Percentiles rank a stretch among this genome's conserved stretches.
These are phyloP conservation scores for Monoplex corrugatus DNA, from an alignment of 2,888 invertebrate species.

Conservation along the genomic window DNA sequence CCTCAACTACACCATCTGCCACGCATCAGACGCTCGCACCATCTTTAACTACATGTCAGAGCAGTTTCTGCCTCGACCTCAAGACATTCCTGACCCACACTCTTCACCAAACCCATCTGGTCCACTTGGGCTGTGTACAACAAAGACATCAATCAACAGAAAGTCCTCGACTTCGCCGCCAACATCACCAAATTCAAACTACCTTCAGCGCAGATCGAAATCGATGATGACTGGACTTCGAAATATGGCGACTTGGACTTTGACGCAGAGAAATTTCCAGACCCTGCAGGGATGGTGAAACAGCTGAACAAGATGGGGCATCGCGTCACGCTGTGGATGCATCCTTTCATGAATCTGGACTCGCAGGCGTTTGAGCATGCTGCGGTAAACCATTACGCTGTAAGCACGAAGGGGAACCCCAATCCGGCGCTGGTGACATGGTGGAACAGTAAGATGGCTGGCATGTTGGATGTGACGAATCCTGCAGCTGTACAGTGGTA, in stretches of 20 bases:
- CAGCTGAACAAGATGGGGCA: constrained; percentile 86
- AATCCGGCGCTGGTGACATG: constrained; percentile 85
- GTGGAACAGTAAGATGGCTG: constrained; percentile 88
- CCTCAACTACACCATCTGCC: constrained; percentile 68
- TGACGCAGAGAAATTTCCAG: constrained; percentile 87
- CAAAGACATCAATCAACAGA: constrained; percentile 86
- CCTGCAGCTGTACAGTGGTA: constrained; percentile 91
- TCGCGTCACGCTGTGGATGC: constrained; percentile 89
- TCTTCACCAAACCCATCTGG: constrained; percentile 91
- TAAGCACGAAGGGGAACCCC: constrained; percentile 73
- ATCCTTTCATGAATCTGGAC: constrained; percentile 85
- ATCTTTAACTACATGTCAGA: constrained; percentile 83
- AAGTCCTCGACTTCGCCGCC: constrained; percentile 65
- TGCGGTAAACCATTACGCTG: constrained; percentile 85
- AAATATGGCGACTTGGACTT: constrained; percentile 92
- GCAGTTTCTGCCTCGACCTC: constrained; percentile 84
- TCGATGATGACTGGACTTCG: constrained; percentile 92
- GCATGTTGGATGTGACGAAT: constrained; percentile 95
- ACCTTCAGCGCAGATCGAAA: constrained; percentile 84
- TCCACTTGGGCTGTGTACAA: constrained; percentile 93
- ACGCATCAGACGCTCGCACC: constrained; percentile 60
- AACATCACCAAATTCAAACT: constrained; percentile 57
- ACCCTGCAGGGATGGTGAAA: constrained; percentile 83
- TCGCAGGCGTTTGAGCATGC: constrained; percentile 91
- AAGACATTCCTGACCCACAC: constrained; percentile 86